These are phyloP conservation scores for Harpegnathos saltator DNA, from an alignment of 1,140 invertebrate genomes.

Conservation along the genomic window DNA sequence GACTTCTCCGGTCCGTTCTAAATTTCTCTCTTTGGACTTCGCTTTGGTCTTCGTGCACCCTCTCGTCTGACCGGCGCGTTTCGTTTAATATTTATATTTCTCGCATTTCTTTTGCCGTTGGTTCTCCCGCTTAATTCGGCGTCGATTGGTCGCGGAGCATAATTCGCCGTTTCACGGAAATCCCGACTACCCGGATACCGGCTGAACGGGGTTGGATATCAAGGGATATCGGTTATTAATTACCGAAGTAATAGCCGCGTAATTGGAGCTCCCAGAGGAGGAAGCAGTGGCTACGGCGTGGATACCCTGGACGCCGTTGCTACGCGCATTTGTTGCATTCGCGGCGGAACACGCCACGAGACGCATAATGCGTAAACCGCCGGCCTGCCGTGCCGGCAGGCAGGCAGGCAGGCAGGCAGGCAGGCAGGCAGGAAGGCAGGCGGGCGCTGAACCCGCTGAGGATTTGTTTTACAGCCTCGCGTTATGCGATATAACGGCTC, in stretches of 20 bases:
- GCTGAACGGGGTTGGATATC: constrained; percentile 65
- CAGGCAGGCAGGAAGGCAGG: too few relatives aligned
- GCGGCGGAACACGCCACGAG: constrained; percentile 16
- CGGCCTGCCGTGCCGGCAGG: too few relatives aligned
- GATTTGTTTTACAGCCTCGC: constrained; percentile 52
- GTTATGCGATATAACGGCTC: constrained; percentile 28
- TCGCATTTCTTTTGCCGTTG: neutral
- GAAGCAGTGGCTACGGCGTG: constrained; percentile 28
- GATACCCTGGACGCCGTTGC: constrained; percentile 36
- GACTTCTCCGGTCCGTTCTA: too few relatives aligned
- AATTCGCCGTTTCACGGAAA: constrained; percentile 67
- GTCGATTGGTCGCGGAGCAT: constrained; percentile 38
- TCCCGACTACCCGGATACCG: constrained; percentile 64
- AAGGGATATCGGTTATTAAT: constrained; percentile 75
- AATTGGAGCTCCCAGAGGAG: constrained; percentile 69
- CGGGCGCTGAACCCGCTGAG: neutral
- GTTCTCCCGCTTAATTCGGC: constrained; percentile 5
- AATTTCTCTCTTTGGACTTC: too few relatives aligned
- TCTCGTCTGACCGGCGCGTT: neutral
- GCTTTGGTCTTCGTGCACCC: too few relatives aligned
- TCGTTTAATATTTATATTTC: neutral
- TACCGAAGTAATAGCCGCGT: constrained; percentile 75
- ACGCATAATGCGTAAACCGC: constrained; percentile 41
- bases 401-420: too few relatives aligned
- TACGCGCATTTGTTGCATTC: constrained; percentile 28